Base-by-base conservation (phyloP, 1,140 invertebrate species). In the Anoplolepis gracilipes region DNA sequence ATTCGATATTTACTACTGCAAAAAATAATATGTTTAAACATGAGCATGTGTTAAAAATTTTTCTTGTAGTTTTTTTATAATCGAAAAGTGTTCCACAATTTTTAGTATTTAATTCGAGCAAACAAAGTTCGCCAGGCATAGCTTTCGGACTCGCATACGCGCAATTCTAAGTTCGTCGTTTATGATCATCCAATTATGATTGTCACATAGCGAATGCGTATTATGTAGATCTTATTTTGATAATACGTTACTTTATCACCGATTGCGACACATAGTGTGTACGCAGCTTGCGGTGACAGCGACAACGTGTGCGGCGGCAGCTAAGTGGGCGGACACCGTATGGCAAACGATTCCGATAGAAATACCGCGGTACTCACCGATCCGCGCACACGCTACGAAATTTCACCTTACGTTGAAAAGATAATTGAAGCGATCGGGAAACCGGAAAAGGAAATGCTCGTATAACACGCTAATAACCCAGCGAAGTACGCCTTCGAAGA, bases 291-390 rank as follows among this genome's bases (percentile, higher is more conserved):
- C 67, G 49, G 13, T 33, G 69, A 78, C 46, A 79, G 33, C 84
- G 57, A 42, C 73, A 49, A 79, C 62, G 85, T 67, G 84, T 81
- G 77, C 64, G 62, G 64, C 42, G 39, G 67, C 39, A 30, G 42
- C 42, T 76, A 90, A n/a, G 89, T 90, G 87, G 87, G 87, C 87
- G 89, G 90, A 84, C 65, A 84, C 82, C 46, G 85, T 57, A 75
- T 61, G 65, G 72, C 55, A 28, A 79, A 57, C 46, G 77, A 76
- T 70, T 69, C 65, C 57, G 62, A 88, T 77, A 88, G 30, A 25
- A 70, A 49, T 3, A 42, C 28, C 75, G 75, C 59, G 72, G 36
- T 69, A 39, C 69, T 62, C 39, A 59, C 67, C 76, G 76, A 64
- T 3, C 16, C 57, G 70, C 55, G 79, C 42, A 22, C 70, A 62